Evolutionary conservation across 2,888 invertebrate genomes (phyloP), one percentile per base, ranked within the genome.

Genomic region (Portevinia maculata): DNA sequence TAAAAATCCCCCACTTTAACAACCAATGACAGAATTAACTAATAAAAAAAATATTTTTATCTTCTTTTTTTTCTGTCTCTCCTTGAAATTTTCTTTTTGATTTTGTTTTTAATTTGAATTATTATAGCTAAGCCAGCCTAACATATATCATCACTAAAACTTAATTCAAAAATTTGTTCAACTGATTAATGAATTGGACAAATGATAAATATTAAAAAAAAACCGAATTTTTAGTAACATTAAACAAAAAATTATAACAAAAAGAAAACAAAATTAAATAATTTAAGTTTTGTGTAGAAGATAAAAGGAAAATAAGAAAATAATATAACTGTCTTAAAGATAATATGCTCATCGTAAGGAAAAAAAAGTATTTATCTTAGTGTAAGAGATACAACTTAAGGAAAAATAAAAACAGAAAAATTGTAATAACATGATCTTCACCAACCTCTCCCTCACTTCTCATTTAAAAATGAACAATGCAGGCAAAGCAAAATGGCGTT

Each of bases 51-150:
- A 69, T 7, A 17, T 64, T 78, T 83, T 76, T 73, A 62, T 83
- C 71, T 79, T 84, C 67, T 84, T 84, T 79, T 86, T 81, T 85
- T 67, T 84, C 81, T 83, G 46, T 70, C 75, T 84, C 85, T 85
- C 84, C 84, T 57, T 85, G 84, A 74, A 70, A 84, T 79, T 84
- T 73, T 86, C 44, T 37, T 71, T 67, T 48, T 15, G 5, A 46
- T 50, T 60, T 64, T 83, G 83, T 84, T 55, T 84, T 69, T 64
- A 7, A 30, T 70, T 85, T 15, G 7, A 39, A 76, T 76, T 74
- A 79, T 86, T 87, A 84, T 86, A 89, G 88, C 88, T 88, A 88
- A 89, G 88, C 88, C 89, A 88, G 88, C 89, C 88, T 89, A 89
- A 89, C 88, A 88, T 88, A 87, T 89, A 88, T 88, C 88, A 88